These are phyloP conservation scores for Colletes gigas DNA, from an alignment of 1,140 invertebrate species.

Conservation along the genomic window DNA sequence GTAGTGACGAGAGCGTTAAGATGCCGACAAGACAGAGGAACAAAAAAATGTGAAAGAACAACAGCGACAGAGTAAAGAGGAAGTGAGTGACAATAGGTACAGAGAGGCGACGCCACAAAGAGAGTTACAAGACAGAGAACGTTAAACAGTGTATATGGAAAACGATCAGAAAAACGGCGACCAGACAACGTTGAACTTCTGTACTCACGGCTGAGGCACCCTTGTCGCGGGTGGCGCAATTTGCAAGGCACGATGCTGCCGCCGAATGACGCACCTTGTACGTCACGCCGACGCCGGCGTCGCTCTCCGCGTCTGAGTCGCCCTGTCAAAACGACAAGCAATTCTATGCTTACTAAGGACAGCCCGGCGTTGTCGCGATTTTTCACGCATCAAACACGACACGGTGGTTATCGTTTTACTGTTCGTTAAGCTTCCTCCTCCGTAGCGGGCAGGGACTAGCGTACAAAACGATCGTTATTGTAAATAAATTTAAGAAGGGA, in stretches of 20 bases:
- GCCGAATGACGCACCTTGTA: constrained; percentile 80
- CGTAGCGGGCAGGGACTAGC: neutral
- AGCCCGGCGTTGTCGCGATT: constrained; percentile 26
- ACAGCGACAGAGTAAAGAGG: neutral
- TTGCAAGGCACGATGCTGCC: constrained; percentile 79
- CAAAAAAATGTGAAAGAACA: constrained; percentile 17
- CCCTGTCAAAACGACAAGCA: constrained; percentile 79
- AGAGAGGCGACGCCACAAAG: constrained; percentile 24
- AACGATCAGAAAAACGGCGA: constrained; percentile 39
- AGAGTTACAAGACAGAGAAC: constrained; percentile 8
- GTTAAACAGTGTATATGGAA: neutral
- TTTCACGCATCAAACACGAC: constrained; percentile 13
- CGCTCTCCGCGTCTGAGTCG: constrained; percentile 80
- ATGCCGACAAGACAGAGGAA: neutral
- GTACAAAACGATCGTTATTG: neutral
- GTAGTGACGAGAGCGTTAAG: neutral
- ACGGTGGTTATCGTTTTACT: constrained; percentile 5
- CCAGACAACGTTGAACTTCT: constrained; percentile 56
- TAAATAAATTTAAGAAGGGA: neutral
- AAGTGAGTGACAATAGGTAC: neutral
- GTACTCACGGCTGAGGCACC: constrained; percentile 80
- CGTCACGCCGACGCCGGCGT: constrained; percentile 78
- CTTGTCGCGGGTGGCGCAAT: constrained; percentile 79
- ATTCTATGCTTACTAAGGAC: constrained; percentile 77
- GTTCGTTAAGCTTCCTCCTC: constrained; percentile 8